These are phyloP conservation scores for Melinopterus prodromus DNA, from an alignment of 2,888 invertebrate genomes.

Conservation along the genomic window DNA sequence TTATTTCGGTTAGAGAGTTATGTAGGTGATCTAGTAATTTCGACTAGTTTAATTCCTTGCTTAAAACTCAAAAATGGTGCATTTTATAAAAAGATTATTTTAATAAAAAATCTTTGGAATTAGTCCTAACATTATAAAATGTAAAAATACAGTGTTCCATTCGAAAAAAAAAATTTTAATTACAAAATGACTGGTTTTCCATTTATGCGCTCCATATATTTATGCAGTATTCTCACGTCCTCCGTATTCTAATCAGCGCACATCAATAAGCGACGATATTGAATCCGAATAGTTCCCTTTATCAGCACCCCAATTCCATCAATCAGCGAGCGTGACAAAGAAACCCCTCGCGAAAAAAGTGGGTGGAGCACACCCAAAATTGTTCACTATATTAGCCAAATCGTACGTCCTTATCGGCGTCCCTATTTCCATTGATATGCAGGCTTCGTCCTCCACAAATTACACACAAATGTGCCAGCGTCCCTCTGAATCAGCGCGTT, in stretches of 20 bases:
- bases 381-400: not conserved
- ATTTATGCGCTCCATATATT: too few species aligned
- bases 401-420: not conserved
- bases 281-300: not conserved
- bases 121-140: too few species aligned
- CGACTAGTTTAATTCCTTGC: too few species aligned
- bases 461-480: constrained; percentile 10
- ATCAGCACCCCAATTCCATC: not conserved
- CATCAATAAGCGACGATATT: not conserved
- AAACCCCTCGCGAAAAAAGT: not conserved
- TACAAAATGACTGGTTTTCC: too few species aligned
- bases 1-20: too few species aligned
- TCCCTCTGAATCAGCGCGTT: constrained; percentile 22
- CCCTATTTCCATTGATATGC: constrained; percentile 13
- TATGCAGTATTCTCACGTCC: not conserved
- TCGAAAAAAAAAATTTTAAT: too few species aligned
- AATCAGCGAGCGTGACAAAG: not conserved
- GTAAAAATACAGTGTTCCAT: too few species aligned
- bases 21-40: too few species aligned
- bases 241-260: not conserved
- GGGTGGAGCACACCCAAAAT: not conserved
- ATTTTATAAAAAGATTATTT: too few species aligned
- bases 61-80: too few species aligned
- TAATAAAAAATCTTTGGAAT: too few species aligned
- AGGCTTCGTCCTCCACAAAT: not conserved